phyloP scores from a whole-genome alignment of 2,113 vertebrate species.

The Poeciliopsis occidentalis region DNA sequence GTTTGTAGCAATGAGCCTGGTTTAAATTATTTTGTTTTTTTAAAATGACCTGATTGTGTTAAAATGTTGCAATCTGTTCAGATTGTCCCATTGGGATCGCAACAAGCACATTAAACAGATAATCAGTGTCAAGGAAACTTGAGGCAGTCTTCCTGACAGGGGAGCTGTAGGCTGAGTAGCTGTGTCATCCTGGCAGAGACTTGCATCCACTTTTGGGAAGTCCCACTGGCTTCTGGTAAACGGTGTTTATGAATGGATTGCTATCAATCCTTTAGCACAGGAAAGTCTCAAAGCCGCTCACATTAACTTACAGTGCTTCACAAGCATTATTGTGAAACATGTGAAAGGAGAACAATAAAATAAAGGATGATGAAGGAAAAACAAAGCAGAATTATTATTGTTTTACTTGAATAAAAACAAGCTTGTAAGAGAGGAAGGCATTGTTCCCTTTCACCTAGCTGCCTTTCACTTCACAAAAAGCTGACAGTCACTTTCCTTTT shows the following conservation, averaged over 20 bases:
- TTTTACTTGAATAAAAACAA: neutral
- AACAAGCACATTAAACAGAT: slow-evolving; percentile 26
- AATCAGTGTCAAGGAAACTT: slow-evolving; percentile 27
- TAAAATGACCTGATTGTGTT: slow-evolving; percentile 10
- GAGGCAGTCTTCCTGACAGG: slow-evolving; percentile 39
- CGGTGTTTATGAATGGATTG: slow-evolving; percentile 69
- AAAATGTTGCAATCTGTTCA: slow-evolving; percentile 7
- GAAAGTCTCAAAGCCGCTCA: slow-evolving; percentile 21
- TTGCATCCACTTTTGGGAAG: slow-evolving; percentile 60
- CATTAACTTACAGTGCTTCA: neutral
- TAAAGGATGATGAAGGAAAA: slow-evolving; percentile 22
- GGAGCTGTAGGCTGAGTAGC: slow-evolving; percentile 46
- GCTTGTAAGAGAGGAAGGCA: neutral
- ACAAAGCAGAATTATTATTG: neutral
- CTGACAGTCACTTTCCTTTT: slow-evolving; percentile 53
- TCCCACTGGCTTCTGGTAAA: slow-evolving; percentile 65
- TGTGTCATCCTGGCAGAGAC: slow-evolving; percentile 60
- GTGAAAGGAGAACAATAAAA: neutral
- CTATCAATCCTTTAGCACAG: slow-evolving; percentile 52
- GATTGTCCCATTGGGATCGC: slow-evolving; percentile 37
- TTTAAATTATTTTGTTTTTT: slow-evolving; percentile 11
- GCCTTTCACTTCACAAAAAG: slow-evolving; percentile 38
- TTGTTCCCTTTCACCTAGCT: neutral
- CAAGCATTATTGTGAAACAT: neutral
- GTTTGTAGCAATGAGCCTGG: neutral